Evolutionary conservation across 2,888 invertebrate species (phyloP), one percentile per base, ranked within the genome.

Genomic region (Euspilapteryx auroguttella): DNA sequence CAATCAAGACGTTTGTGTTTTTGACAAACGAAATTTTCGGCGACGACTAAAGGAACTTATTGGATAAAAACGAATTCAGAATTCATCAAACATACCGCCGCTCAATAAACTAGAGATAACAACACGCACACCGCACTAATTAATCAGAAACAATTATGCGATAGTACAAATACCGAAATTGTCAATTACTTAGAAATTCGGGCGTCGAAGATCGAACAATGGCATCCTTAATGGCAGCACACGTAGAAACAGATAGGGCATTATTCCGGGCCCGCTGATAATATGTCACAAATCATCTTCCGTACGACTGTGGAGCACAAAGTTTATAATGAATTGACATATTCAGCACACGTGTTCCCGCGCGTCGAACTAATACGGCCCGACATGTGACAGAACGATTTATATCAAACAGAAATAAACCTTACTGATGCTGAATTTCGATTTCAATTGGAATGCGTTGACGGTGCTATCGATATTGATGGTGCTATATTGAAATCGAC

Each of bases 291-390:
- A 71, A 73, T 71, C 71, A 69, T 73, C 68, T 55, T 48, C 54
- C 49, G 27, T 32, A 51, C 45, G n/a, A n/a, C n/a, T n/a, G n/a
- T n/a, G n/a, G n/a, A 49, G 56, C 62, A 65, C 64, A 62, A 73
- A 73, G 65, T 73, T 71, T 66, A 57, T 73, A 71, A 73, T 71
- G 66, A 69, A 73, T 71, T 73, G 73, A 71, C 66, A 63, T 66
- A 73, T 73, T 71, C 71, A 48, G 47, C 56, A 65, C 73, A 73
- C 68, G 68, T 71, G 73, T 47, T 52, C 23, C 15, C 20, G 14
- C 25, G 21, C 25, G 24, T 14, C 25, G 9, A 21, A 28, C 25
- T 30, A 30, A 33, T 23, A 25, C 27, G 23, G 10, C 8, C 25
- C 24, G 25, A 23, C 28, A 28, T 13, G 22, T 22, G 28, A 28